Evolutionary conservation across 1,140 invertebrate species (phyloP).

Genomic region (Drosophila tropicalis): DNA sequence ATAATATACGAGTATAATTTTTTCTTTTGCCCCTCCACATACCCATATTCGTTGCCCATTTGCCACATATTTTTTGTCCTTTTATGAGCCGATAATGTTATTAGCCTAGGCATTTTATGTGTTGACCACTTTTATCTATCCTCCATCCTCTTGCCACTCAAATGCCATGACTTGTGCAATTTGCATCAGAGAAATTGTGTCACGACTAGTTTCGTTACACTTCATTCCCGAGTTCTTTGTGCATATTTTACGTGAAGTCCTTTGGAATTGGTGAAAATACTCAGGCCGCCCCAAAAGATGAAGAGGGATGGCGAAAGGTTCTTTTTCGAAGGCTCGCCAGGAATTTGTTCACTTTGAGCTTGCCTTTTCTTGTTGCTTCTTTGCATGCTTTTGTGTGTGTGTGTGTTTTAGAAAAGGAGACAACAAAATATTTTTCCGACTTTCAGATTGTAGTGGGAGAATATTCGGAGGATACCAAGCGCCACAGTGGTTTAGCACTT

Average conservation of each 20-base stretch:
- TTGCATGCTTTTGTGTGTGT: constrained; percentile 38
- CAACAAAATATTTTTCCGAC: constrained; percentile 64
- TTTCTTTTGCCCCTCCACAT: constrained; percentile 26
- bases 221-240: constrained; percentile 55
- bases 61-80: constrained; percentile 26
- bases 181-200: constrained; percentile 73
- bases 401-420: constrained; percentile 42
- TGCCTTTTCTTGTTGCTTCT: constrained; percentile 64
- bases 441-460: constrained; percentile 18
- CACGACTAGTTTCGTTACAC: constrained; percentile 76
- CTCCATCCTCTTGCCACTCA: constrained; percentile 35
- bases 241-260: constrained; percentile 39
- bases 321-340: constrained; percentile 41
- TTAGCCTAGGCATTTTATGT: constrained; percentile 63
- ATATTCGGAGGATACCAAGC: background rate
- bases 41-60: background rate
- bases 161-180: constrained; percentile 71
- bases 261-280: background rate
- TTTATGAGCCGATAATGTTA: constrained; percentile 76
- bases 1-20: constrained; percentile 60
- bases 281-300: background rate
- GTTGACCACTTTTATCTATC: constrained; percentile 36
- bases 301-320: constrained; percentile 12
- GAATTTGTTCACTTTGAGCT: constrained; percentile 61
- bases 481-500: background rate